phyloP scores from a whole-genome alignment of 2,888 invertebrate species.

The Diarsia brunnea region DNA sequence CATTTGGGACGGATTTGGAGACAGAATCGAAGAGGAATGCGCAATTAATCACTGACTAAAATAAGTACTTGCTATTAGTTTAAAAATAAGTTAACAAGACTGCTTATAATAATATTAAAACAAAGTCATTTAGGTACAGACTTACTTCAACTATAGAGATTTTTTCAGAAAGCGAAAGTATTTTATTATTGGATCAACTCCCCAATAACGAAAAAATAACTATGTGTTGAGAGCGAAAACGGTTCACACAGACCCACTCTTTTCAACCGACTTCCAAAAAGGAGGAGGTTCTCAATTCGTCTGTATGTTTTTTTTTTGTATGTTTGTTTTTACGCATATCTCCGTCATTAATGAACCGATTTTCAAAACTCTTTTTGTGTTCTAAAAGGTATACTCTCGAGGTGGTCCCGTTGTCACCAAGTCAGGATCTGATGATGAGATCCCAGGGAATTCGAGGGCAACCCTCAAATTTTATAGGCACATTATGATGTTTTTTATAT shows the following conservation, averaged over 20 bases:
- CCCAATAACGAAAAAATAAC: background rate
- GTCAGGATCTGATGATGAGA: too few species aligned
- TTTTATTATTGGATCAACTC: background rate
- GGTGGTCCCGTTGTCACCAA: too few species aligned
- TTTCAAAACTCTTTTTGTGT: too few species aligned
- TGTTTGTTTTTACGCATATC: too few species aligned
- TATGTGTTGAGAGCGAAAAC: background rate
- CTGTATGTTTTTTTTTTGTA: too few species aligned
- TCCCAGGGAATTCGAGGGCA: too few species aligned
- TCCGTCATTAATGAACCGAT: too few species aligned
- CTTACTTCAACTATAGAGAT: background rate
- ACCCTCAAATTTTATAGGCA: too few species aligned
- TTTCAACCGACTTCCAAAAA: too few species aligned
- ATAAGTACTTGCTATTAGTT: background rate
- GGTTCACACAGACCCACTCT: background rate
- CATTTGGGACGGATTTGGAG: slow-evolving; percentile 51
- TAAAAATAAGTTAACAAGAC: background rate
- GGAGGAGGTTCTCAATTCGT: too few species aligned
- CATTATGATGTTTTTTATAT: too few species aligned
- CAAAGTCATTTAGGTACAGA: background rate
- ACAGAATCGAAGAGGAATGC: slow-evolving; percentile 19
- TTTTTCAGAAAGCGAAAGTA: background rate
- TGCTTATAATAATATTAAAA: background rate
- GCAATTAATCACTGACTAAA: slow-evolving; percentile 17
- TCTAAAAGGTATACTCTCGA: too few species aligned